Percentiles rank a stretch among this genome's conserved stretches.
Conservation (phyloP, 2,888 invertebrate genomes). For the Listrodromus nycthemerus region DNA sequence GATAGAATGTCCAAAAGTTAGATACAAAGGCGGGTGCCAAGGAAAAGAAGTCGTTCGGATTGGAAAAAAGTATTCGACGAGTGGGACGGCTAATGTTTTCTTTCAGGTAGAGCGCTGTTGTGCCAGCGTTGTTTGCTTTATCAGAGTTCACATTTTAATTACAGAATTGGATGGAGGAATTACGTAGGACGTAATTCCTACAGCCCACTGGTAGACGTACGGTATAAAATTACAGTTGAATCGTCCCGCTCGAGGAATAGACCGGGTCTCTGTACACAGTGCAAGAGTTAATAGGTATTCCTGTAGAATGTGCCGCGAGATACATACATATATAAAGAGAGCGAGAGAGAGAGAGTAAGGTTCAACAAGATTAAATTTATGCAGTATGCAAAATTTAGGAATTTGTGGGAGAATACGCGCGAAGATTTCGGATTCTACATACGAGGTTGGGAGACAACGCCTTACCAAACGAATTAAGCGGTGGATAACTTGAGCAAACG, state of each 20-base stretch:
- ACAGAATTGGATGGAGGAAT: too few species aligned
- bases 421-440: constrained; percentile 46
- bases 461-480: constrained; percentile 73
- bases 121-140: too few species aligned
- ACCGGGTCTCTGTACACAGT: neutral
- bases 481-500: constrained; percentile 70
- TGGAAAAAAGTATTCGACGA: too few species aligned
- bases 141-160: too few species aligned
- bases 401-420: constrained; percentile 59
- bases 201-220: neutral
- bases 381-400: constrained; percentile 65
- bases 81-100: too few species aligned
- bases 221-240: neutral
- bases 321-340: too few species aligned
- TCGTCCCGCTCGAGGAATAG: neutral
- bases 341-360: constrained; percentile 41
- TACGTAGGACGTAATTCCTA: too few species aligned
- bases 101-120: too few species aligned
- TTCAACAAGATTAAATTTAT: constrained; percentile 62
- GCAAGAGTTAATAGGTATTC: constrained; percentile 37
- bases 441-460: constrained; percentile 45
- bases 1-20: too few species aligned
- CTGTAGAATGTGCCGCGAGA: neutral
- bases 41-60: too few species aligned
- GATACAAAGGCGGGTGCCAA: too few species aligned